Evolutionary conservation across 2,113 vertebrate species (phyloP).

Genomic region (Calypte anna): DNA sequence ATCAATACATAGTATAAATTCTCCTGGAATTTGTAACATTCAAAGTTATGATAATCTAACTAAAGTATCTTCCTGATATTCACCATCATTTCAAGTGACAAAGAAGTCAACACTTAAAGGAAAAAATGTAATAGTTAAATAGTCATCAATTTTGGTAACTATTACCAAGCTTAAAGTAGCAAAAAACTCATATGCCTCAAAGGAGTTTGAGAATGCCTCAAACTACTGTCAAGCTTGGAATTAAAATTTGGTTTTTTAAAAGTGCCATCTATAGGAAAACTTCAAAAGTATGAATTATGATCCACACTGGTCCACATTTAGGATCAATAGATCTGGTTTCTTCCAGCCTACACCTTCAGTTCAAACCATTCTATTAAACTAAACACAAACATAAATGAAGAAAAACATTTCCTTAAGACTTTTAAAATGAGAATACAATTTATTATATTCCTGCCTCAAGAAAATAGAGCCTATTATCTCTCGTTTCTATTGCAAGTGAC

Average conservation of each 20-base stretch:
- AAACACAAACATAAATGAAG: neutral
- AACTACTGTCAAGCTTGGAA: neutral
- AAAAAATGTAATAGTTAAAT: neutral
- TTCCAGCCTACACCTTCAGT: neutral
- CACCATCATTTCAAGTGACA: neutral
- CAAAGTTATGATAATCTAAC: neutral
- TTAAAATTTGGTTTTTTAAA: neutral
- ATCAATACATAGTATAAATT: neutral
- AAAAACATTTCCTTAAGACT: neutral
- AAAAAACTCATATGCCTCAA: neutral
- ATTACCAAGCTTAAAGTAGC: neutral
- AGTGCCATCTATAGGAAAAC: neutral
- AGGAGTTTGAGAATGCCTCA: neutral
- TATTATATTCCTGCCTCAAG: neutral
- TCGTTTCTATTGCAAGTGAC: neutral
- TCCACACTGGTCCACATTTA: neutral
- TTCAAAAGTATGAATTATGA: neutral
- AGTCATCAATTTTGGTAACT: neutral
- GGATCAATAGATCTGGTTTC: neutral
- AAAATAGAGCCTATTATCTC: neutral
- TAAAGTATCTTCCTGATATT: neutral
- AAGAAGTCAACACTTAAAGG: neutral
- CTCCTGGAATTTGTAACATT: neutral
- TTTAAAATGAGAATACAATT: neutral
- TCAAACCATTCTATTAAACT: neutral